Evolutionary conservation across 2,797 vertebrate species (phyloP).

Genomic region (Myripristis murdjan): DNA sequence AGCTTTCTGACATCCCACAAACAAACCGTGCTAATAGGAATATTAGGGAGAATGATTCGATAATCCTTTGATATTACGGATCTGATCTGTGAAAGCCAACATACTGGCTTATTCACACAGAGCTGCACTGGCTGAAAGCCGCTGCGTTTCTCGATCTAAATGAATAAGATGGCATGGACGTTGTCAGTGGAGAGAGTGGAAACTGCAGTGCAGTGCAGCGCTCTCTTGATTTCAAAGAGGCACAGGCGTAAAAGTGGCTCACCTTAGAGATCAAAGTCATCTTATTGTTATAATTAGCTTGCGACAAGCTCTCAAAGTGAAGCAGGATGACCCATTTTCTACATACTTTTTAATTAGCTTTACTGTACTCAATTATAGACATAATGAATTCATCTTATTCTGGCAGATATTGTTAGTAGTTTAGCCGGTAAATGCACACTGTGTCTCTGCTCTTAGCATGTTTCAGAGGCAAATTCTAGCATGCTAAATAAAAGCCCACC

Average conservation of each 20-base stretch:
- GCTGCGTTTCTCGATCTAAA: slow-evolving; percentile 15
- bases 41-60: slow-evolving; percentile 2
- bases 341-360: slow-evolving; percentile 73
- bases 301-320: slow-evolving; percentile 60
- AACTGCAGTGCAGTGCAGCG: slow-evolving; percentile 18
- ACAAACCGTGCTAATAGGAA: too few species aligned
- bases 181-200: slow-evolving; percentile 24
- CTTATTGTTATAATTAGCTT: slow-evolving; percentile 69
- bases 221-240: slow-evolving; percentile 35
- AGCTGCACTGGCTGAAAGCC: slow-evolving; percentile 11
- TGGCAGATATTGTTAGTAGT: slow-evolving; percentile 35
- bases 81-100: slow-evolving; percentile 17
- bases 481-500: too few species aligned
- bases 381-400: slow-evolving; percentile 53
- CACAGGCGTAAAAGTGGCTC: slow-evolving; percentile 52
- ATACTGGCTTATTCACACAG: slow-evolving; percentile 3
- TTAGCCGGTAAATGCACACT: slow-evolving; percentile 28
- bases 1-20: slow-evolving; percentile 24
- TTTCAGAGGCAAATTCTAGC: slow-evolving; percentile 27
- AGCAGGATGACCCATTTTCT: slow-evolving; percentile 75
- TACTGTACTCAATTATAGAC: slow-evolving; percentile 69
- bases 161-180: slow-evolving; percentile 1
- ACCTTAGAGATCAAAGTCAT: slow-evolving; percentile 79
- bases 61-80: slow-evolving; percentile 14
- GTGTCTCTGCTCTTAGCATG: neutral